Evolutionary conservation across 2,888 invertebrate genomes (phyloP).

Genomic region (Rhynchonema sp.): DNA sequence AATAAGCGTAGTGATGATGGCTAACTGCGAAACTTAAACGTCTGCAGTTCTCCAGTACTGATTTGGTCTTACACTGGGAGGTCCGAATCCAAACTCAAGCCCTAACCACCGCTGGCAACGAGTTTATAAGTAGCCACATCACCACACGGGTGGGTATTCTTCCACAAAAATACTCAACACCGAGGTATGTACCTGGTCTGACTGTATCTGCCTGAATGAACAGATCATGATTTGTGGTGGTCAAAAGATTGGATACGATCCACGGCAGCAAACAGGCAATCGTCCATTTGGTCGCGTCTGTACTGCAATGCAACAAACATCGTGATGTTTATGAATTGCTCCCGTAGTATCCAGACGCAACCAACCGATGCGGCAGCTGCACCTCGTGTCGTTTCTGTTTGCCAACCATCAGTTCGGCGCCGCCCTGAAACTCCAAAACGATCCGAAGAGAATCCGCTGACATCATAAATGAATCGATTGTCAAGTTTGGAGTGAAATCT

Average conservation of each 20-base stretch:
- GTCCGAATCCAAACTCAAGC: slow-evolving; percentile 50
- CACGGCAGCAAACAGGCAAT: slow-evolving; percentile 52
- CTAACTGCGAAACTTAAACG: too few species aligned
- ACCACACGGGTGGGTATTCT: too few species aligned
- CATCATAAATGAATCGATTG: too few species aligned
- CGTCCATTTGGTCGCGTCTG: slow-evolving; percentile 38
- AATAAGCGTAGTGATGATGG: too few species aligned
- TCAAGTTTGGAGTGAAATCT: too few species aligned
- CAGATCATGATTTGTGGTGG: slow-evolving; percentile 54
- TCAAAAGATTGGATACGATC: slow-evolving; percentile 60
- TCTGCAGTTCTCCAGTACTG: too few species aligned
- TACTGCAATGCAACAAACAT: not conserved
- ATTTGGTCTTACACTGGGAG: too few species aligned
- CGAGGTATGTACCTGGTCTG: too few species aligned
- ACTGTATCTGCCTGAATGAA: slow-evolving; percentile 34
- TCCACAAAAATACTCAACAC: too few species aligned
- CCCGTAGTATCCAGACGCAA: too few species aligned
- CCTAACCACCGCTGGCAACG: slow-evolving; percentile 30
- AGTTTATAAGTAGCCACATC: not conserved
- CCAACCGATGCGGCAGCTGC: not conserved
- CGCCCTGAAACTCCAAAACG: slow-evolving; percentile 46
- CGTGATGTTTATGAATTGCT: not conserved
- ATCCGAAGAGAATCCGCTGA: not conserved
- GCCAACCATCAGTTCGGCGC: slow-evolving; percentile 70
- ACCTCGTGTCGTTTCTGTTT: slow-evolving; percentile 42